A percentile compares a stretch with the other conserved stretches of the same genome.
Conservation (phyloP, 2,113 vertebrate genomes). For the Myiozetetes cayanensis region DNA sequence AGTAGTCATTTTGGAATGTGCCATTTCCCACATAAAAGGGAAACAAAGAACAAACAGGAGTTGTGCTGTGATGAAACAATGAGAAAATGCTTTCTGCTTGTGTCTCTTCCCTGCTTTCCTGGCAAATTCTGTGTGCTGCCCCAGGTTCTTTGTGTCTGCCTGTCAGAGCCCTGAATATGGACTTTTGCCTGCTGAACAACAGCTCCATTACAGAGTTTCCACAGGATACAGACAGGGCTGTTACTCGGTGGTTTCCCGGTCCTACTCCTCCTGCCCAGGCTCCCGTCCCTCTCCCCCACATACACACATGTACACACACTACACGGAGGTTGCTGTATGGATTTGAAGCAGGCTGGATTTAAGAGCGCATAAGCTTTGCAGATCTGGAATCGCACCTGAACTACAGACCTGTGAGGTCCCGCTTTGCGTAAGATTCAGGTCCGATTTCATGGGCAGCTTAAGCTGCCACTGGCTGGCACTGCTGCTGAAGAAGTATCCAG, state of each 20-base stretch:
- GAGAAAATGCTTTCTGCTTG: neutral
- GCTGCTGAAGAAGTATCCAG: neutral
- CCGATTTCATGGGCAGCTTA: neutral
- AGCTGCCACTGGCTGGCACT: neutral
- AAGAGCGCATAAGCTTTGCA: neutral
- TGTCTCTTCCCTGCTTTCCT: neutral
- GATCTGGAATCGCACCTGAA: neutral
- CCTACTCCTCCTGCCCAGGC: neutral
- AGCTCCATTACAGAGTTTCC: neutral
- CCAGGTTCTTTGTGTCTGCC: neutral
- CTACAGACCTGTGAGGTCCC: neutral
- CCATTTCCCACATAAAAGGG: neutral
- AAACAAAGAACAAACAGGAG: neutral
- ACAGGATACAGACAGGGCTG: accelerated
- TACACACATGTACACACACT: neutral
- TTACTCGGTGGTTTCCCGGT: neutral
- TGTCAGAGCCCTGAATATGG: neutral
- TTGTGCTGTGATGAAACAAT: neutral
- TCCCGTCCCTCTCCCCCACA: neutral
- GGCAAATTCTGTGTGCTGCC: neutral
- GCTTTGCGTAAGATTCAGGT: neutral
- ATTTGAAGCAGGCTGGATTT: neutral
- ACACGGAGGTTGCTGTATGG: neutral
- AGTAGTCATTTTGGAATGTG: neutral
- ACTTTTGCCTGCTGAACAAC: neutral